A percentile compares a stretch with the other conserved stretches of the same genome.
These are phyloP conservation scores for Eurois occulta DNA, from an alignment of 2,888 invertebrate species.

Conservation along the genomic window DNA sequence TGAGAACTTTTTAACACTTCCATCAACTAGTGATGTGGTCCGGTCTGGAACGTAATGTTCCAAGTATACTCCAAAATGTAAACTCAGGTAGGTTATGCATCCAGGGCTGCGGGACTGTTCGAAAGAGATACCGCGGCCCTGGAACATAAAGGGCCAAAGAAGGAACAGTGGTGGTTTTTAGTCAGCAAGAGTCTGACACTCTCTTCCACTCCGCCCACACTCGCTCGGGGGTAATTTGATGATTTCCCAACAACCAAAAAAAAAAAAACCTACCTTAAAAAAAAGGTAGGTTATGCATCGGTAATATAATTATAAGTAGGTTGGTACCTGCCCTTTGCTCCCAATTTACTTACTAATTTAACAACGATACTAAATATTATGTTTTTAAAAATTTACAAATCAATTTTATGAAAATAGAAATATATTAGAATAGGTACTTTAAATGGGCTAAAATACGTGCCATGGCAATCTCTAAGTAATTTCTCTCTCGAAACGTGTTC, in stretches of 20 bases:
- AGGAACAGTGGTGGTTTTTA: too few relatives aligned
- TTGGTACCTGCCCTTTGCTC: not conserved
- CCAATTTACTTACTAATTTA: not conserved
- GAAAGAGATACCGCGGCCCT: too few relatives aligned
- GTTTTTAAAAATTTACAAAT: not conserved
- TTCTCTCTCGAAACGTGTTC: not conserved
- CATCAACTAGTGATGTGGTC: not conserved
- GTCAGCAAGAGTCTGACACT: too few relatives aligned
- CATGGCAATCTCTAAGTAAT: not conserved
- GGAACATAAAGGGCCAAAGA: too few relatives aligned
- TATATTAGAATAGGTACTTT: not conserved
- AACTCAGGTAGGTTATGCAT: too few relatives aligned
- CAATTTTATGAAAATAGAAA: not conserved
- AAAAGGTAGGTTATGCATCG: not conserved
- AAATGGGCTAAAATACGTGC: not conserved
- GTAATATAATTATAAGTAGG: not conserved
- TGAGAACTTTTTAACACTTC: constrained; percentile 28
- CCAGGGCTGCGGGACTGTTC: too few relatives aligned
- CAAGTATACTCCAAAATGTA: too few relatives aligned
- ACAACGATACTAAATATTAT: not conserved
- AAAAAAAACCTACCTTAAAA: too few relatives aligned
- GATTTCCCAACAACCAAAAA: too few relatives aligned
- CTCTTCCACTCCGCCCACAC: too few relatives aligned
- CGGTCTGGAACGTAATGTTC: not conserved
- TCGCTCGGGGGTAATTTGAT: too few relatives aligned